These are phyloP conservation scores for Aptenodytes forsteri DNA, from an alignment of 2,113 vertebrate genomes.

Conservation along the genomic window DNA sequence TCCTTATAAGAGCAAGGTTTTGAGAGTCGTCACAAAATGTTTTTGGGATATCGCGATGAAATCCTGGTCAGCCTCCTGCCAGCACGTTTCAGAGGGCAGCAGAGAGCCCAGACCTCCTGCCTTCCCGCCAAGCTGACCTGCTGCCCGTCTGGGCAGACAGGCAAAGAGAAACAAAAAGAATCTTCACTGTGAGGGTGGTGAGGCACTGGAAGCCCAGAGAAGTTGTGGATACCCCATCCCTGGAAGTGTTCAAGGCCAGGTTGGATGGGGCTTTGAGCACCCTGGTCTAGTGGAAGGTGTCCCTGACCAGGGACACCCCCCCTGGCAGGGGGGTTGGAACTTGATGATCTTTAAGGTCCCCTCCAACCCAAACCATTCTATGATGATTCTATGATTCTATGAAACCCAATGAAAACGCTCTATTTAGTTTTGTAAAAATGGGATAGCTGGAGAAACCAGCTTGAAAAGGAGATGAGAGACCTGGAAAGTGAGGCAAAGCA, in stretches of 20 bases:
- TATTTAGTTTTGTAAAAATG: background rate
- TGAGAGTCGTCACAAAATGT: background rate
- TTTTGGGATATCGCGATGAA: background rate
- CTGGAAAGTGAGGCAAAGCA: background rate
- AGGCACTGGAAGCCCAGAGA: too few species aligned
- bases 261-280: too few species aligned
- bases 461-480: background rate
- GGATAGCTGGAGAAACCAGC: background rate
- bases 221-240: too few species aligned
- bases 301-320: too few species aligned
- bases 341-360: too few species aligned
- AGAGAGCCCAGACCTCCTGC: background rate
- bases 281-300: too few species aligned
- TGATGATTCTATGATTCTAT: too few species aligned
- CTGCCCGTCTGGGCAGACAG: background rate
- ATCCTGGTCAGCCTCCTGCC: background rate
- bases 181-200: too few species aligned
- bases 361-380: too few species aligned
- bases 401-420: background rate
- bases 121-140: accelerated
- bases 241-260: too few species aligned
- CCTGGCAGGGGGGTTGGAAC: too few species aligned
- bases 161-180: background rate
- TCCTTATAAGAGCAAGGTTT: background rate
- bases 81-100: accelerated